These are phyloP conservation scores for Lithobates pipiens DNA, from an alignment of 2,797 vertebrate genomes.

Conservation along the genomic window DNA sequence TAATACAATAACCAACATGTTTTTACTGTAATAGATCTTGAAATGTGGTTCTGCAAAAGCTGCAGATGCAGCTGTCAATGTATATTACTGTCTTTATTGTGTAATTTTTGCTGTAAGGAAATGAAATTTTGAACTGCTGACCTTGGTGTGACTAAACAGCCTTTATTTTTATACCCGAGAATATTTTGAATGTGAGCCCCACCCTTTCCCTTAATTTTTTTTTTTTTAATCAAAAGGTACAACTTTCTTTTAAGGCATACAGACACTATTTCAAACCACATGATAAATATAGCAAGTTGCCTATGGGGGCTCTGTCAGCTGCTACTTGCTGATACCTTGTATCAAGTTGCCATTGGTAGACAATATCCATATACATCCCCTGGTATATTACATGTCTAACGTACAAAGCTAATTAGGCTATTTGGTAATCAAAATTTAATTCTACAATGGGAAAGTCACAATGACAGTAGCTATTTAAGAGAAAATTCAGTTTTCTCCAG, in stretches of 20 bases:
- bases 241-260: background rate
- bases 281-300: background rate
- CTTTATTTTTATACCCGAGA: background rate
- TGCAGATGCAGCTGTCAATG: background rate
- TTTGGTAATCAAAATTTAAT: too few species aligned
- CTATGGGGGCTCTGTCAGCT: background rate
- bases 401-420: too few species aligned
- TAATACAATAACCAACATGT: background rate
- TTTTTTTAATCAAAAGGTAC: background rate
- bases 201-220: background rate
- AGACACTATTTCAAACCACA: background rate
- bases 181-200: too few species aligned
- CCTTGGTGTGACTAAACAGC: background rate
- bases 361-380: too few species aligned
- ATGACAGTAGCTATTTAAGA: too few species aligned
- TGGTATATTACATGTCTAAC: too few species aligned
- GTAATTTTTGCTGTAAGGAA: background rate
- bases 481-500: too few species aligned
- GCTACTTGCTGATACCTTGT: background rate
- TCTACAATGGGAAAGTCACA: too few species aligned
- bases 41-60: background rate
- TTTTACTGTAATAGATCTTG: background rate
- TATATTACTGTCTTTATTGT: slow-evolving; percentile 14
- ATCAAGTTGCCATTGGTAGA: too few species aligned
- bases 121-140: background rate